Base-by-base conservation (phyloP, 2,888 invertebrate species). In the Dicyrtomina minuta region DNA sequence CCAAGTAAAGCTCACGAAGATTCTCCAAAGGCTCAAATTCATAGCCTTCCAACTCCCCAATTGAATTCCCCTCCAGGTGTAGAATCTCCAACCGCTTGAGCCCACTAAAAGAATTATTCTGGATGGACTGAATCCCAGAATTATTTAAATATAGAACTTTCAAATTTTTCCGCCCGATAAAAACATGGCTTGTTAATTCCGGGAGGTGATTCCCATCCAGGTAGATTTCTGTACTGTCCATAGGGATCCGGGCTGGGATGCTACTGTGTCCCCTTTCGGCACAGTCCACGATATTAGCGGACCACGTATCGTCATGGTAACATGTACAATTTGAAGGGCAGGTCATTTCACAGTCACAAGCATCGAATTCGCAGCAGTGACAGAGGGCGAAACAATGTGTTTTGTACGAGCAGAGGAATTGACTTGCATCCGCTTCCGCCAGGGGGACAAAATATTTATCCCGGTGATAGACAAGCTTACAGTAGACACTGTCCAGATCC, bases 341-440 rank as follows among this genome's bases (percentile, higher is more conserved):
- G 83, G 92, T 93, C 91, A 94, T 93, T 84, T 96, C 93, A 84
- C 96, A 96, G 83, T 96, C 96, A 83, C 96, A 96, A 73, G 92
- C 92, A 81, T 94, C 94, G 81, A 93, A 96, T 81, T 95, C 95
- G 83, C 96, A 96, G 83, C 96, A 96, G 82, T 93, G 93, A 83
- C 96, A 96, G 64, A 93, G 87, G 49, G 94, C 91, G 83, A 95
- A 96, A 84, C 96, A 96, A 83, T 95, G 93, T 66, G 91, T 89
- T 81, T 91, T 91, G 84, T 96, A 96, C 79, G 89, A 90, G 84
- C 95, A 96, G 79, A 96, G 86, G 84, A 95, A 95, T 82, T 75
- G 90, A 88, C 59, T 59, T 8, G 65, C 33, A 53, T 53, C 43
- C 0, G 70, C 66, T 1, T 66, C 66, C 26, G 92, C 87, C 71